Conservation (phyloP, 1,140 invertebrate species). For the Drosophila mauritiana region DNA sequence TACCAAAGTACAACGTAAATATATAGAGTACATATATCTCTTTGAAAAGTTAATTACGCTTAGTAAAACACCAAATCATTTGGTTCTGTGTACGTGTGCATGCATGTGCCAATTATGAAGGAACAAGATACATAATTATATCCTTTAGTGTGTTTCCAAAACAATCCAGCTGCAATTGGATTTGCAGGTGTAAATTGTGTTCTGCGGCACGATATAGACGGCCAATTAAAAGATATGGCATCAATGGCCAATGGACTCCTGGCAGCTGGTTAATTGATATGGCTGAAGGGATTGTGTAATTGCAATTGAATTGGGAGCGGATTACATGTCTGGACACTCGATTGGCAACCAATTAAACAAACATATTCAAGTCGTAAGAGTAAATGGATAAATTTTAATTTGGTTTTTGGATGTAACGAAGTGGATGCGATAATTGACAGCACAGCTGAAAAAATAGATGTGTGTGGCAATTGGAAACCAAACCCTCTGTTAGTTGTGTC, state of each 20-base stretch:
- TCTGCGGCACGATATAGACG: slow-evolving; percentile 34
- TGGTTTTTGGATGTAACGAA: slow-evolving; percentile 11
- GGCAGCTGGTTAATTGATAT: slow-evolving; percentile 32
- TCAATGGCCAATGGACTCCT: slow-evolving; percentile 27
- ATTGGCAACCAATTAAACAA: slow-evolving; percentile 43
- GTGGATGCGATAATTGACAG: slow-evolving; percentile 11
- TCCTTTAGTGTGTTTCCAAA: slow-evolving; percentile 5
- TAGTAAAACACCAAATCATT: not conserved
- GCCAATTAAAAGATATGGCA: slow-evolving; percentile 58
- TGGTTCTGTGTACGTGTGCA: not conserved
- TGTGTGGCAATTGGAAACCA: not conserved
- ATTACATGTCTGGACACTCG: slow-evolving; percentile 43
- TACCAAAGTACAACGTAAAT: too few relatives aligned
- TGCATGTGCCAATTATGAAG: slow-evolving; percentile 24
- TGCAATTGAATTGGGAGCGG: slow-evolving; percentile 43
- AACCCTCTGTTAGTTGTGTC: slow-evolving; percentile 5
- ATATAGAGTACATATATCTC: too few relatives aligned
- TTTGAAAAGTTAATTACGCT: not conserved
- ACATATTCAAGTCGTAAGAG: slow-evolving; percentile 18
- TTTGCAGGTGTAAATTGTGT: slow-evolving; percentile 49
- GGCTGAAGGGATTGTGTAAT: slow-evolving; percentile 47
- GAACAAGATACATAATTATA: slow-evolving; percentile 25
- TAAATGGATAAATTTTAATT: slow-evolving; percentile 29
- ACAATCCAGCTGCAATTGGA: slow-evolving; percentile 20
- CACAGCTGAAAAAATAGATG: not conserved